These are phyloP conservation scores for Macrophya annulata DNA, from an alignment of 2,888 invertebrate species.

Conservation along the genomic window DNA sequence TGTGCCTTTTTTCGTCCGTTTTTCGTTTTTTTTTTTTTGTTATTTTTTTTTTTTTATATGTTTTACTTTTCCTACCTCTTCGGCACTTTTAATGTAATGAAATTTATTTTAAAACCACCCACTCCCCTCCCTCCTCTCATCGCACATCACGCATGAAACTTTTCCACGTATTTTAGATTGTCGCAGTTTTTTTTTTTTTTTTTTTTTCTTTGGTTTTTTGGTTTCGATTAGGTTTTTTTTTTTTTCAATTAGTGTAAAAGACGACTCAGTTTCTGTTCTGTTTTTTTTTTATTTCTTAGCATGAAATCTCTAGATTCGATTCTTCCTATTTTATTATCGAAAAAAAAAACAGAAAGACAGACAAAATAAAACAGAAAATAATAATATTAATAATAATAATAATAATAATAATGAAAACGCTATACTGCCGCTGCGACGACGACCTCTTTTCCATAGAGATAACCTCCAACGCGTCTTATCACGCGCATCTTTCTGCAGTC, in stretches of 20 bases:
- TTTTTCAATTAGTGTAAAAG: not conserved
- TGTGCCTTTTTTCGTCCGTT: no score
- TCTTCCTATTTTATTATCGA: not conserved
- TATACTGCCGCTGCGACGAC: not conserved
- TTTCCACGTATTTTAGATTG: not conserved
- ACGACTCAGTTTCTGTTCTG: not conserved
- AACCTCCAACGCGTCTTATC: conserved; percentile 17
- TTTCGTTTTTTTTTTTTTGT: conserved; percentile 55
- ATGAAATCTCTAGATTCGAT: not conserved
- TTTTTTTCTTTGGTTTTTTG: not conserved
- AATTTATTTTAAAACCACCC: conserved; percentile 63
- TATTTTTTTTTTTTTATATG: conserved; percentile 40
- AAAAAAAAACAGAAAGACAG: not conserved
- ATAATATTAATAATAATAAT: no score
- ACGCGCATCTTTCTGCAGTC: conserved; percentile 18
- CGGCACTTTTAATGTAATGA: conserved; percentile 74
- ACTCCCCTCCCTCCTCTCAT: conserved; percentile 42
- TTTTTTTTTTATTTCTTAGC: not conserved
- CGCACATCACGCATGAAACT: not conserved
- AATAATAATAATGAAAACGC: no score
- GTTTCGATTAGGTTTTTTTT: not conserved
- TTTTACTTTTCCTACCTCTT: conserved; percentile 67
- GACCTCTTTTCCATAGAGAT: conserved; percentile 7
- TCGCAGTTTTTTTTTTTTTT: not conserved
- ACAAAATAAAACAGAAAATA: no score